These are phyloP conservation scores for Eupithecia pulchellata DNA, from an alignment of 2,888 invertebrate genomes.

Conservation along the genomic window DNA sequence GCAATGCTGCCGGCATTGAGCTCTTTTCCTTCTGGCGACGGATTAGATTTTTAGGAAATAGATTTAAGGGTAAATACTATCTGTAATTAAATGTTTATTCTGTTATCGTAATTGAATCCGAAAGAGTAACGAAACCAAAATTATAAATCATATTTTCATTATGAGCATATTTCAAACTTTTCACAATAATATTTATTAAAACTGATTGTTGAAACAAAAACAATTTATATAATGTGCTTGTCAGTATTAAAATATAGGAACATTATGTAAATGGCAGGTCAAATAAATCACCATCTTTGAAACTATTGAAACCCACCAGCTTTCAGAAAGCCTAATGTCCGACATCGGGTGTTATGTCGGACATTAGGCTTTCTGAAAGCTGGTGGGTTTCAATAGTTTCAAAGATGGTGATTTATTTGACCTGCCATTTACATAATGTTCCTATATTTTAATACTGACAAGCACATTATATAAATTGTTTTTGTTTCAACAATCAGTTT, in stretches of 20 bases:
- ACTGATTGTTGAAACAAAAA: no score
- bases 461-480: background rate
- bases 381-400: background rate
- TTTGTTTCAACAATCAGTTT: no score
- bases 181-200: no score
- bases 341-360: background rate
- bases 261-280: background rate
- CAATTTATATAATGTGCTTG: background rate
- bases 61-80: no score
- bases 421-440: background rate
- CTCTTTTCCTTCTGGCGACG: no score
- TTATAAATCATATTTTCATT: no score
- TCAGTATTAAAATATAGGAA: background rate
- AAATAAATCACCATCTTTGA: background rate
- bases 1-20: no score
- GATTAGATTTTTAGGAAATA: no score
- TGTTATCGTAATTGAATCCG: no score
- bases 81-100: no score
- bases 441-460: background rate
- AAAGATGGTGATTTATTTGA: background rate
- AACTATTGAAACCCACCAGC: background rate
- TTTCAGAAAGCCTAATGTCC: background rate
- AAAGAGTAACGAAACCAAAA: no score
- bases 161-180: no score
- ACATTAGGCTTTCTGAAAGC: background rate